phyloP scores from a whole-genome alignment of 2,797 vertebrate genomes.

The Sarcoramphus papa region DNA sequence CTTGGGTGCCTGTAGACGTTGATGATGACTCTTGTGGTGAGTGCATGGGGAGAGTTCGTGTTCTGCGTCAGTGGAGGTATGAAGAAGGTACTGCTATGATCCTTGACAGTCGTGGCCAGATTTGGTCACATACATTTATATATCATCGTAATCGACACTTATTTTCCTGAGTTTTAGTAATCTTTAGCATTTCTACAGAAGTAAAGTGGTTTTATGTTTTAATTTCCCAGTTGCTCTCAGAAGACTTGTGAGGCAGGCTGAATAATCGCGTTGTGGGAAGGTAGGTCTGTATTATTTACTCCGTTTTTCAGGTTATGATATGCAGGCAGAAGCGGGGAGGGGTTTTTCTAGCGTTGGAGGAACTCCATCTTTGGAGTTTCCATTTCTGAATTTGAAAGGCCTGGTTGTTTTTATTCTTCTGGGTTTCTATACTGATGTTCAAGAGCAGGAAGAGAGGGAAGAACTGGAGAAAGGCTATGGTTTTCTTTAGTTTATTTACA shows the following conservation, averaged over 20 bases:
- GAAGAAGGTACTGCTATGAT: neutral
- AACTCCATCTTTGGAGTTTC: neutral
- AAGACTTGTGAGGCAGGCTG: neutral
- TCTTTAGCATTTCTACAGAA: neutral
- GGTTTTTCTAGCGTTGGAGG: neutral
- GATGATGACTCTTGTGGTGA: neutral
- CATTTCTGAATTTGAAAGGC: neutral
- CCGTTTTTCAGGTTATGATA: neutral
- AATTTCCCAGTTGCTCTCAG: neutral
- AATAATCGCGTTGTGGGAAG: neutral
- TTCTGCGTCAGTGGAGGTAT: accelerated
- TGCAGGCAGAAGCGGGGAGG: neutral
- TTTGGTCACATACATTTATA: neutral
- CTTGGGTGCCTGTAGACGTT: neutral
- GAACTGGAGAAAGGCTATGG: neutral
- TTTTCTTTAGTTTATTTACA: neutral
- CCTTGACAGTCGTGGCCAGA: neutral
- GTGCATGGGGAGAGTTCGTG: accelerated
- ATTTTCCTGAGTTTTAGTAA: neutral
- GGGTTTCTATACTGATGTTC: neutral
- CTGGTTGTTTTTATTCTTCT: neutral
- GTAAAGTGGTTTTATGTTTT: neutral
- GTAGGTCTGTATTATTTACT: neutral
- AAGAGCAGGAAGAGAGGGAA: neutral
- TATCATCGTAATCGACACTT: no score